These are phyloP conservation scores for Antrozous pallidus DNA, from an alignment of 2,797 vertebrate genomes.

Conservation along the genomic window DNA sequence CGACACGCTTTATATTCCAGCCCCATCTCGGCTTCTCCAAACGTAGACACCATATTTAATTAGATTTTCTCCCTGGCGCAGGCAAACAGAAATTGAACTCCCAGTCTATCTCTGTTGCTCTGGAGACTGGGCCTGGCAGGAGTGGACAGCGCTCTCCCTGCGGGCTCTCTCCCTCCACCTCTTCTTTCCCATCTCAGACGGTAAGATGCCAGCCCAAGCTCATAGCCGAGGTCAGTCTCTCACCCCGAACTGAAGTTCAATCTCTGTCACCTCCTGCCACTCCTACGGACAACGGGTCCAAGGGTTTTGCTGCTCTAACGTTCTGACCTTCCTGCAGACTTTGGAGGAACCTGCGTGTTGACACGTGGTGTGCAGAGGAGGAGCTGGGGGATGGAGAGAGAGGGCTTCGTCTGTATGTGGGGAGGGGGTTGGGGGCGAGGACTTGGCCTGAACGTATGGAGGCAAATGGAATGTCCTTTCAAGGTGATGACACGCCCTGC, in stretches of 20 bases:
- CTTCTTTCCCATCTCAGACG: not conserved
- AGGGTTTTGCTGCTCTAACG: not conserved
- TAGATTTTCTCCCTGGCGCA: conserved; percentile 83
- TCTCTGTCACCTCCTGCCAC: not conserved
- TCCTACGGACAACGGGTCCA: not conserved
- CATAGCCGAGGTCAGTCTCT: not conserved
- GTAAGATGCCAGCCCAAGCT: conserved; percentile 48
- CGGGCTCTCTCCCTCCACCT: not conserved
- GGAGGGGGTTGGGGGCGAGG: not conserved
- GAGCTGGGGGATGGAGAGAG: fast-evolving
- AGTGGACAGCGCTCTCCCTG: conserved; percentile 48
- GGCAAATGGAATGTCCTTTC: not conserved
- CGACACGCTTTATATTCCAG: conserved; percentile 81
- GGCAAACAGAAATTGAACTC: conserved; percentile 83
- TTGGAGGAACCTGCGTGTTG: not conserved
- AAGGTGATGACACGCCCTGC: not conserved
- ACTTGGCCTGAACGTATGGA: not conserved
- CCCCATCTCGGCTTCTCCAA: conserved; percentile 82
- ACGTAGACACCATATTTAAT: conserved; percentile 83
- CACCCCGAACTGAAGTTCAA: not conserved
- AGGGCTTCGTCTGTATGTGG: not conserved
- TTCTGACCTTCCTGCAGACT: not conserved
- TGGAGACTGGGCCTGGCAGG: conserved; percentile 60
- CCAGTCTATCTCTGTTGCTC: conserved; percentile 66
- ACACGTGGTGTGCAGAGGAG: no score